Evolutionary conservation across 2,888 invertebrate genomes (phyloP).

Genomic region (Mesochorus sp.): DNA sequence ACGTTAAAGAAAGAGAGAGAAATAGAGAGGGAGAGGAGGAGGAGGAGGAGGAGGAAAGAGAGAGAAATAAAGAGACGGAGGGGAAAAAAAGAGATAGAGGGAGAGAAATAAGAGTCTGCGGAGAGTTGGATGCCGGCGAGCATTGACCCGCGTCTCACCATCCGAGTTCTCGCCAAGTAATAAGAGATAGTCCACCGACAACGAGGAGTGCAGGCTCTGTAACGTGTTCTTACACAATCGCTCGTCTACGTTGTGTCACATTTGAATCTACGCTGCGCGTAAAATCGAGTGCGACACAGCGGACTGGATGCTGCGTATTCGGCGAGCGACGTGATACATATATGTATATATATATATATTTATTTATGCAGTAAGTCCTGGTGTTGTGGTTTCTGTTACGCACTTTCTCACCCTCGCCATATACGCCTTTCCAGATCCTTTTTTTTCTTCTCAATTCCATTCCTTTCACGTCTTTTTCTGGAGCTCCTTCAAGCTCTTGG

Average conservation of each 20-base stretch:
- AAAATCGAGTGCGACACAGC: no score
- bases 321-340: no score
- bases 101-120: no score
- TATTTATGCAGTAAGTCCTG: slow-evolving; percentile 21
- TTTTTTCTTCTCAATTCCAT: neutral
- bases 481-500: neutral
- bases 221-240: slow-evolving; percentile 57
- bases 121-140: no score
- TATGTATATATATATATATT: slow-evolving; percentile 11
- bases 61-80: no score
- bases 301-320: neutral
- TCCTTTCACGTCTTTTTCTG: neutral
- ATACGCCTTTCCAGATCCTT: neutral
- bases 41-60: no score
- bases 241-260: slow-evolving; percentile 43
- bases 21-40: no score
- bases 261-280: neutral
- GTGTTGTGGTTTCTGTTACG: slow-evolving; percentile 35
- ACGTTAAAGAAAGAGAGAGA: no score
- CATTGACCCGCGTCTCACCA: no score
- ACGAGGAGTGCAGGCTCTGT: slow-evolving; percentile 20
- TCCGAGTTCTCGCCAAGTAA: no score
- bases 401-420: slow-evolving; percentile 29
- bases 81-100: no score
- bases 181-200: no score